Percentiles rank a stretch among this genome's conserved stretches.
phyloP scores from a whole-genome alignment of 2,797 vertebrate species.

The Clarias platycephalus region DNA sequence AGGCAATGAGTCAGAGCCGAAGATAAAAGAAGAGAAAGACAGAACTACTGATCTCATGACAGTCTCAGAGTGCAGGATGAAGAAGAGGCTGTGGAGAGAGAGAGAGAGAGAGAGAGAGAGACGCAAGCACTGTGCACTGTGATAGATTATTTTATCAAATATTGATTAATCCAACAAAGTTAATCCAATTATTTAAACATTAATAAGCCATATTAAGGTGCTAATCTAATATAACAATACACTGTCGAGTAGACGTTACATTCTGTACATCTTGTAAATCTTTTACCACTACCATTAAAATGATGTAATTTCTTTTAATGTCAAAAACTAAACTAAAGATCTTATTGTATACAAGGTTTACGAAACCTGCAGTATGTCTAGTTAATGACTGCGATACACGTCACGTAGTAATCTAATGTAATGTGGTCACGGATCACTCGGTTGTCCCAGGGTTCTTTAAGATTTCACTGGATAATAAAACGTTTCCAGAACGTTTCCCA shows the following conservation, averaged over 20 bases:
- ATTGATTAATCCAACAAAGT: too few relatives aligned
- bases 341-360: neutral
- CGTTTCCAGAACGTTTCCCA: neutral
- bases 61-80: neutral
- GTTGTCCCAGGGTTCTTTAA: neutral
- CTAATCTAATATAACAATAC: too few relatives aligned
- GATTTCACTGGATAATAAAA: neutral
- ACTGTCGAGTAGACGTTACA: neutral
- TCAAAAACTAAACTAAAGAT: neutral
- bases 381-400: too few relatives aligned
- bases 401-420: neutral
- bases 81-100: neutral
- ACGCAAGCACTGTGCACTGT: neutral
- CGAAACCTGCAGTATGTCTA: neutral
- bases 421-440: neutral
- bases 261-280: neutral
- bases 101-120: neutral
- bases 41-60: slow-evolving; percentile 14
- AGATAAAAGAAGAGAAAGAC: slow-evolving; percentile 36
- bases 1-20: slow-evolving; percentile 28
- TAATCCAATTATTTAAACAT: too few relatives aligned
- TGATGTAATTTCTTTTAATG: neutral
- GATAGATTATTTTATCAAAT: neutral
- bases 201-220: too few relatives aligned
- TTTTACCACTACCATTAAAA: neutral